phyloP scores from a whole-genome alignment of 2,797 vertebrate species.

The Craterocephalus amniculus region DNA sequence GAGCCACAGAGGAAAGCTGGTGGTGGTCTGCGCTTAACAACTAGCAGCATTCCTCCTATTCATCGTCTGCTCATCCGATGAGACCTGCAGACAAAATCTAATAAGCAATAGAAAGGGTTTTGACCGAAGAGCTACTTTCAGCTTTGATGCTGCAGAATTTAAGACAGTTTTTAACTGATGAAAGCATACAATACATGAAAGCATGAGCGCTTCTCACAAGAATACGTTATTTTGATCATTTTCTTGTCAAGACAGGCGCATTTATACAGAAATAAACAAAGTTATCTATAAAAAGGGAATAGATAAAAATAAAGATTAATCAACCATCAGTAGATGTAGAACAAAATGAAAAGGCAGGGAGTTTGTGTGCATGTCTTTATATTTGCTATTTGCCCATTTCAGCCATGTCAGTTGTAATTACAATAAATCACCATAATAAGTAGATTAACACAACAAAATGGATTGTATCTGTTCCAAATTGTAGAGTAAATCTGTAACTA shows the following conservation, averaged over 20 bases:
- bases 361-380: conserved; percentile 3
- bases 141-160: conserved; percentile 62
- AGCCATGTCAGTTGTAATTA: conserved; percentile 2
- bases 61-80: conserved; percentile 66
- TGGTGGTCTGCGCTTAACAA: conserved; percentile 59
- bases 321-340: conserved; percentile 7
- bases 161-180: conserved; percentile 33
- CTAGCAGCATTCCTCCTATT: conserved; percentile 51
- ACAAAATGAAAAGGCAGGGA: conserved; percentile 3
- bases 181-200: conserved; percentile 44
- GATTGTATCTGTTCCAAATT: conserved; percentile 14
- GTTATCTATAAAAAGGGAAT: conserved; percentile 38
- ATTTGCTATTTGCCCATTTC: not conserved
- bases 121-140: conserved; percentile 68
- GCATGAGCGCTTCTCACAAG: conserved; percentile 11
- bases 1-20: conserved; percentile 64
- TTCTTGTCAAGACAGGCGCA: conserved; percentile 40
- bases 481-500: conserved; percentile 29
- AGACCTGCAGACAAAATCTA: conserved; percentile 64
- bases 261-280: conserved; percentile 52
- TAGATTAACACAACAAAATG: conserved; percentile 24
- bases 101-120: conserved; percentile 67
- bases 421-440: conserved; percentile 18
- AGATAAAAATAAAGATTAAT: conserved; percentile 52
- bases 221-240: conserved; percentile 52